phyloP scores from a whole-genome alignment of 2,888 invertebrate genomes.

The Drosophila bunnanda region DNA sequence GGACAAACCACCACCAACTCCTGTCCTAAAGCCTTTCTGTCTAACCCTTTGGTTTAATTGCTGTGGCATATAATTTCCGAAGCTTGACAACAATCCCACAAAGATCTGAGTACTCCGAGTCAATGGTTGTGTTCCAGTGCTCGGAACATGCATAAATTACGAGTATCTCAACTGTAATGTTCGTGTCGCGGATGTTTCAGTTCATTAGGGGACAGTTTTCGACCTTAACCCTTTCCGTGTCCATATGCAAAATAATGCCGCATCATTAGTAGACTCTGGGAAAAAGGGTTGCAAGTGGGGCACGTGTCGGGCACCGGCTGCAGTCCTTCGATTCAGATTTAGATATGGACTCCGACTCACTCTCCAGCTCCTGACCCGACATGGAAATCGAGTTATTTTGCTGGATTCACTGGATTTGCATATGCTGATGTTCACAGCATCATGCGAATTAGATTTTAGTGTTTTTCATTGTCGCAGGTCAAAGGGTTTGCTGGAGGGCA shows the following conservation, averaged over 20 bases:
- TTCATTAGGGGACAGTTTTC: constrained; percentile 64
- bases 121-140: constrained; percentile 62
- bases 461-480: constrained; percentile 41
- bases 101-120: constrained; percentile 45
- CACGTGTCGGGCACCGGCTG: constrained; percentile 63
- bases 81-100: constrained; percentile 25
- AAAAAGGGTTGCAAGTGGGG: constrained; percentile 65
- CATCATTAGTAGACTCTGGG: constrained; percentile 69
- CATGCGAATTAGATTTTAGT: constrained; percentile 52
- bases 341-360: constrained; percentile 11
- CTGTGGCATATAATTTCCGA: constrained; percentile 47
- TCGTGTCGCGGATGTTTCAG: constrained; percentile 63
- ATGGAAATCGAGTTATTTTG: constrained; percentile 30
- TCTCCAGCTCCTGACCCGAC: constrained; percentile 27
- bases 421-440: constrained; percentile 67
- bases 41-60: constrained; percentile 46
- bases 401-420: constrained; percentile 59
- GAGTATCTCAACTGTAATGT: constrained; percentile 61
- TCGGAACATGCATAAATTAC: constrained; percentile 69
- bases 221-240: constrained; percentile 38
- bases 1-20: neutral
- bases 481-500: constrained; percentile 50
- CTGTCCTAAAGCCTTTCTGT: neutral
- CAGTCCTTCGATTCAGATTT: constrained; percentile 27
- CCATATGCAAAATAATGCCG: constrained; percentile 78